Base-by-base conservation (phyloP, 2,888 invertebrate genomes). In the Drosophila eohydei region DNA sequence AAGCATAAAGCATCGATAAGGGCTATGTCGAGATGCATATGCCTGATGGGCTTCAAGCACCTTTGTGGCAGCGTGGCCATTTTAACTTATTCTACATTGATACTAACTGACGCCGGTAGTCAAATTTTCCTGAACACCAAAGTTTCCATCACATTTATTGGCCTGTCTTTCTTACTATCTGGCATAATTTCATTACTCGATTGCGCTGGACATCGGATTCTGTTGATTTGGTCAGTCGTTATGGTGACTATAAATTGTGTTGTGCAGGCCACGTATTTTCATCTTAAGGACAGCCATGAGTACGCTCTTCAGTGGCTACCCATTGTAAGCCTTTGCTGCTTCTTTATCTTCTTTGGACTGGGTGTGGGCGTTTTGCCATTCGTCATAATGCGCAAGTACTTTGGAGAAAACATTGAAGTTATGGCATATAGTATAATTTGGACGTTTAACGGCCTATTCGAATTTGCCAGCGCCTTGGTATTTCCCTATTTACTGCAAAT, bases 1-100 rank as follows among this genome's bases (percentile, higher is more conserved):
- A 14, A 3, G 12, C 1, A 1, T 8, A 34, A 9, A 9, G 2
- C 28, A 5, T 1, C 40, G n/a, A 7, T 11, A 0, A 46, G 26
- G 12, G 46, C 34, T 1, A 11, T 68, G 2, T 12, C 26, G 1
- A 41, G 54, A 9, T 30, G 59, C 52, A 57, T 28, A 2, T 14
- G 28, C 0, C 93, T 97, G 16, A 97, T 97, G 97, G 93, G 97
- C 77, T 96, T 97, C 92, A 97, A 97, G 89, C 97, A 97, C 90
- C 93, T 97, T 51, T 95, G 95, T 59, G 97, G 97, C 40, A 95
- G 96, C 56, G 97, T 97, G 83, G 96, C 96, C 0, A 95, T 97
- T 1, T 95, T 97, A 66, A 96, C 96, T 91, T 96, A 96, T 85
- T 94, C 95, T 0, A 94, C 94, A 0, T 91, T 93, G 0, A 97